Evolutionary conservation across 2,113 vertebrate species (phyloP).

Genomic region (Panthera leo): DNA sequence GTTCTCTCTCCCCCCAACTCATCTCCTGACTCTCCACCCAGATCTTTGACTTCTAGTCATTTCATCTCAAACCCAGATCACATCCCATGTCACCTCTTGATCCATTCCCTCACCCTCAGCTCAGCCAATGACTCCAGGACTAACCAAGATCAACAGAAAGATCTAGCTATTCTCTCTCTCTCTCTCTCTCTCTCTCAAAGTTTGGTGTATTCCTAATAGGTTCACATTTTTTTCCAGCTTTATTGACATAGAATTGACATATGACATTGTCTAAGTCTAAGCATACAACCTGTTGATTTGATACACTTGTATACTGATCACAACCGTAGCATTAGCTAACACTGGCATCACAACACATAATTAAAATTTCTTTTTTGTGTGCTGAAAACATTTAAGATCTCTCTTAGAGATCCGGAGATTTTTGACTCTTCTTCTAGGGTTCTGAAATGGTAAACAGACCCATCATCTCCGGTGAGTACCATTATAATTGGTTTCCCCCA

Average conservation of each 20-base stretch:
- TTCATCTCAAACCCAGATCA: not conserved
- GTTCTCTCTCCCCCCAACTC: not conserved
- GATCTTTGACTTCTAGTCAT: not conserved
- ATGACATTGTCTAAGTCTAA: not conserved
- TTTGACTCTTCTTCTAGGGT: not conserved
- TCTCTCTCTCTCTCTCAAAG: not conserved
- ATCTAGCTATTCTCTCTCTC: not conserved
- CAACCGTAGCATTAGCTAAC: not conserved
- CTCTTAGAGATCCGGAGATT: not conserved
- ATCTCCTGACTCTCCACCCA: not conserved
- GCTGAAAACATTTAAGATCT: not conserved
- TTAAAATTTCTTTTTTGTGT: not conserved
- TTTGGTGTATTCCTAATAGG: not conserved
- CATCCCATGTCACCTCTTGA: not conserved
- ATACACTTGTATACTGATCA: not conserved
- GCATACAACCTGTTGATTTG: not conserved
- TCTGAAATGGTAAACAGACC: not conserved
- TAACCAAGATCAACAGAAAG: not conserved
- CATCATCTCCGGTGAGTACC: not conserved
- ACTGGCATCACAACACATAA: not conserved
- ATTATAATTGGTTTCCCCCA: not conserved
- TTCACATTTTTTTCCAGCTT: not conserved
- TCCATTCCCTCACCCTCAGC: not conserved
- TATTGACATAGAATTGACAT: not conserved
- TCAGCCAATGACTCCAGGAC: not conserved